A percentile compares a stretch with the other conserved stretches of the same genome.
Evolutionary conservation across 2,888 invertebrate species (phyloP).

Genomic region (Leucania comma): DNA sequence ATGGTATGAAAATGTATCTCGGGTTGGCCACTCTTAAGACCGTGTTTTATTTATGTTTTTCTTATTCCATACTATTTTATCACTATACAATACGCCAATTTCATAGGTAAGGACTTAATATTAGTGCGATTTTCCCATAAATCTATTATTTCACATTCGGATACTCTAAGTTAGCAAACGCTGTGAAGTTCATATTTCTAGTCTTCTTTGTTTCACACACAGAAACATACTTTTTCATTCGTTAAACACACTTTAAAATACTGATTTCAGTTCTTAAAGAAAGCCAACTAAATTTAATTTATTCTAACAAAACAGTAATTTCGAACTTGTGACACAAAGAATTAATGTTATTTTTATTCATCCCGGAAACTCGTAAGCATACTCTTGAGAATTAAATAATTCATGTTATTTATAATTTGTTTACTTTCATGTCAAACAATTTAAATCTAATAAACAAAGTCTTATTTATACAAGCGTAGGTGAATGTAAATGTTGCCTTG

Average conservation of each 20-base stretch:
- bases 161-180: too few species aligned
- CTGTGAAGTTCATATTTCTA: too few species aligned
- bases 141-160: not conserved
- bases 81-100: too few species aligned
- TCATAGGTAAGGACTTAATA: too few species aligned
- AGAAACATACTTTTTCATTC: too few species aligned
- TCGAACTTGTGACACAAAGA: not conserved
- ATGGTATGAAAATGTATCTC: too few species aligned
- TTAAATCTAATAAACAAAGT: not conserved
- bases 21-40: too few species aligned
- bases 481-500: not conserved
- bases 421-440: not conserved
- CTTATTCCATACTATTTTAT: too few species aligned
- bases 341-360: slow-evolving; percentile 10
- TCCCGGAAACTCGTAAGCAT: slow-evolving; percentile 7
- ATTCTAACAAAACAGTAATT: not conserved
- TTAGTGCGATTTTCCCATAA: too few species aligned
- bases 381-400: not conserved
- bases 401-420: slow-evolving; percentile 23
- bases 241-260: too few species aligned
- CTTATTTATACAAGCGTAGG: not conserved
- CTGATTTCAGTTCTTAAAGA: not conserved
- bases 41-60: too few species aligned
- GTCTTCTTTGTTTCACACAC: too few species aligned
- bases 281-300: not conserved